These are phyloP conservation scores for Lacanobia wlatinum DNA, from an alignment of 2,888 invertebrate genomes.

Conservation along the genomic window DNA sequence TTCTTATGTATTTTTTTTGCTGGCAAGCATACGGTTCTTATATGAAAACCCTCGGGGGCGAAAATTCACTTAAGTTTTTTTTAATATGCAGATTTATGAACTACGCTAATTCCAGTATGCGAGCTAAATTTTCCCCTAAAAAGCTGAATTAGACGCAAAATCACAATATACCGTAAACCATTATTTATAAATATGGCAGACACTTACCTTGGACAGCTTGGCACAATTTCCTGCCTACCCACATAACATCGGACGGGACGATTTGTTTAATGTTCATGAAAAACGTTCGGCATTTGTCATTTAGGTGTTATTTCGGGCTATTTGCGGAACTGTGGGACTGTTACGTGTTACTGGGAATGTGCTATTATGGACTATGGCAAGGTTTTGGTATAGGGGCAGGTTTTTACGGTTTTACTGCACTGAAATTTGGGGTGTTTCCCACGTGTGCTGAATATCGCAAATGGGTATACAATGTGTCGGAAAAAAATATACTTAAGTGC, in stretches of 20 bases:
- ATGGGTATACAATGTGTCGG: not conserved
- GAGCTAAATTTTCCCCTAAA: not conserved
- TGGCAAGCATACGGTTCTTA: too few relatives aligned
- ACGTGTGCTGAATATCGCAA: too few relatives aligned
- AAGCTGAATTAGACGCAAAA: not conserved
- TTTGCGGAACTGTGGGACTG: conserved; percentile 10
- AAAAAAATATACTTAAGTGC: too few relatives aligned
- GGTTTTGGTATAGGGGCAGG: not conserved
- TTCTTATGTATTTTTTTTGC: too few relatives aligned
- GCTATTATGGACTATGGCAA: not conserved
- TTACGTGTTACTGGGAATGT: conserved; percentile 24
- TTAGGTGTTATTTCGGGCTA: conserved; percentile 41
- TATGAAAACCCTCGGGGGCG: too few relatives aligned
- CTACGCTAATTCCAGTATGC: not conserved
- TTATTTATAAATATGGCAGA: conserved; percentile 19
- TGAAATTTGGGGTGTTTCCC: too few relatives aligned
- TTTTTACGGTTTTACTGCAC: not conserved
- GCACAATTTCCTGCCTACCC: conserved; percentile 48
- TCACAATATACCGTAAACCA: not conserved
- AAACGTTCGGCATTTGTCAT: conserved; percentile 61
- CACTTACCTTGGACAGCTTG: conserved; percentile 19
- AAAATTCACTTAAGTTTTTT: too few relatives aligned
- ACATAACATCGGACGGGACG: conserved; percentile 35
- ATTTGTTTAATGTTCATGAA: conserved; percentile 63
- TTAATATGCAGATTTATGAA: too few relatives aligned